Evolutionary conservation across 1,140 invertebrate species (phyloP).

Genomic region (Calosoma granatense): DNA sequence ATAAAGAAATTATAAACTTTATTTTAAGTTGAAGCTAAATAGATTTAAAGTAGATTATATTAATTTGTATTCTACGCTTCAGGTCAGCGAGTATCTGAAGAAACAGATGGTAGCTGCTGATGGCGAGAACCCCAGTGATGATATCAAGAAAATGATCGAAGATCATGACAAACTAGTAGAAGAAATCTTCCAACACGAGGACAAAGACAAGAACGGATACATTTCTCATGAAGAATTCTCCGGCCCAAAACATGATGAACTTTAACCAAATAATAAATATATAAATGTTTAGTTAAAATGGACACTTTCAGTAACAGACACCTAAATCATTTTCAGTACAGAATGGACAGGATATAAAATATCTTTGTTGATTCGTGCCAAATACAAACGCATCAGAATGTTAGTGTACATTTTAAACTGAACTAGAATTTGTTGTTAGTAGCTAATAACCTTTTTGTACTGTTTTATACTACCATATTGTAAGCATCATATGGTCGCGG

Average conservation of each 20-base stretch:
- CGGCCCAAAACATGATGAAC: constrained; percentile 93
- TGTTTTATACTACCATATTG: constrained; percentile 1
- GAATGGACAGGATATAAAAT: no score
- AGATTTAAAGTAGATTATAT: constrained; percentile 11
- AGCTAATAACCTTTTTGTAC: background rate
- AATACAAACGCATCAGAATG: background rate
- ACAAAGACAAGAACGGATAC: constrained; percentile 89
- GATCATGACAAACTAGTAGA: constrained; percentile 90
- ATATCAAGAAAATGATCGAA: constrained; percentile 74
- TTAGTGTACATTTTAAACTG: background rate
- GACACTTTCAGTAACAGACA: background rate
- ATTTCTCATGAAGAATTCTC: constrained; percentile 94
- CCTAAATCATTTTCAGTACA: no score
- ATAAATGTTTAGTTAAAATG: constrained; percentile 6
- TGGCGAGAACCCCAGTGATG: constrained; percentile 55
- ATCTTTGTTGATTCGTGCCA: no score
- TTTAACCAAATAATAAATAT: constrained; percentile 47
- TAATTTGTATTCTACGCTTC: constrained; percentile 22
- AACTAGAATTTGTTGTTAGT: constrained; percentile 1
- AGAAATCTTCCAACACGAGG: constrained; percentile 95
- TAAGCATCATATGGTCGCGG: background rate
- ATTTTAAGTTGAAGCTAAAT: no score
- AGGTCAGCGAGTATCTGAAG: constrained; percentile 84
- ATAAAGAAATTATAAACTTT: no score
- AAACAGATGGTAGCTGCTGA: constrained; percentile 79